phyloP scores from a whole-genome alignment of 1,140 invertebrate genomes.

The Alviniconcha marisindica region DNA sequence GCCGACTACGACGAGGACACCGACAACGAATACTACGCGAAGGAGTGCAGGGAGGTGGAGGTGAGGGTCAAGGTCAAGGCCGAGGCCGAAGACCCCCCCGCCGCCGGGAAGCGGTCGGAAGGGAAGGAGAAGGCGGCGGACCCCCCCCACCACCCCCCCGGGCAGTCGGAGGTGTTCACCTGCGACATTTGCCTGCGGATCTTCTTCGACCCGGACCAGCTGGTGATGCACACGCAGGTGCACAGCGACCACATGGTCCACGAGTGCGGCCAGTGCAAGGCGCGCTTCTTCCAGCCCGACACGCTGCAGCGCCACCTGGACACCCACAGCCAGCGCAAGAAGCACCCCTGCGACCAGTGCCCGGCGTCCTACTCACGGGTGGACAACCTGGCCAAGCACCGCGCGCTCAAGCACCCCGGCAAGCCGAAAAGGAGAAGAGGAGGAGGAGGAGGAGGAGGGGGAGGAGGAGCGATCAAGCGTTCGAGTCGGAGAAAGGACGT shows the following conservation, averaged over 20 bases:
- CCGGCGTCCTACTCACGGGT: background rate
- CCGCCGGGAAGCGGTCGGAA: too few species aligned
- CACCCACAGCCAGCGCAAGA: slow-evolving; percentile 7
- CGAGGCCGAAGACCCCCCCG: too few species aligned
- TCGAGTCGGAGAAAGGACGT: too few species aligned
- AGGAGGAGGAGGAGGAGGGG: background rate
- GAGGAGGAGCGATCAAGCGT: too few species aligned
- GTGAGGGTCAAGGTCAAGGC: too few species aligned
- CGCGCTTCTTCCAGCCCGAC: background rate
- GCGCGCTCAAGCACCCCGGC: background rate
- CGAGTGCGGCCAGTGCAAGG: slow-evolving; percentile 11
- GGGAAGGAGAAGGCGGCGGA: too few species aligned
- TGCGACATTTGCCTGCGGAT: slow-evolving; percentile 37
- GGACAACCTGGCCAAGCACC: background rate
- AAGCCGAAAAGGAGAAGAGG: background rate
- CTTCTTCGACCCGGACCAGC: slow-evolving; percentile 38
- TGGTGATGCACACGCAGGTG: slow-evolving; percentile 42
- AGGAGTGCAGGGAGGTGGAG: too few species aligned
- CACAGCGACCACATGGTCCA: slow-evolving; percentile 37
- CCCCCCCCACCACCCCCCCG: too few species aligned
- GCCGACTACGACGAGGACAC: too few species aligned
- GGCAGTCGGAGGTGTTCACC: slow-evolving; percentile 15
- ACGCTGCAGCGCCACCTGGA: background rate
- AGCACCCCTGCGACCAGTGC: slow-evolving; percentile 6
- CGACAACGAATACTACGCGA: too few species aligned